Base-by-base conservation (phyloP, 2,888 invertebrate species). In the Caenorhabditis sp. region DNA sequence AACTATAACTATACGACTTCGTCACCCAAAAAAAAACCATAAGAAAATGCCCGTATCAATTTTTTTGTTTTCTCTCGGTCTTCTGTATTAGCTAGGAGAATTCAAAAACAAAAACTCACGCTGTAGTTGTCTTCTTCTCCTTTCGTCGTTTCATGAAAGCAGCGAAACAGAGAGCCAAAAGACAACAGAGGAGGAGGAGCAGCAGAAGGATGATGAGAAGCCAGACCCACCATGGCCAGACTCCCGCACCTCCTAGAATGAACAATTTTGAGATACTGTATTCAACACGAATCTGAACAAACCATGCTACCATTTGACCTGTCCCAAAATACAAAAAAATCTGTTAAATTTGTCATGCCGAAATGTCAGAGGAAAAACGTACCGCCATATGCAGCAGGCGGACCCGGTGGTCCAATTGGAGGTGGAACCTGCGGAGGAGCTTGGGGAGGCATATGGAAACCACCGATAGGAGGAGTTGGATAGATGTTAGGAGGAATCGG, bases 161-260 rank as follows among this genome's bases (percentile, higher is more conserved):
- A 7, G 85, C 85, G 26, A 87, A 73, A 74, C 87, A 88, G 54
- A 85, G 85, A 7, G 83, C 79, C 12, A 90, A 44, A n/a, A 83
- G 73, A 66, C 87, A 88, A 41, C 85, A 79, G 16, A 90, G 74
- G 0, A 90, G 83, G 7, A 90, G 85, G 12, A 90, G 85, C 3
- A 90, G 84, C 7, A 89, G 82, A n/a, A 89, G 76, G 7, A 85
- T 64, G 14, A 90, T 41, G 1, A 90, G 72, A 1, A 90, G 83
- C 89, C 90, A 90, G 28, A 88, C n/a, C 88, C 90, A 90, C 89
- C 88, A 89, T 10, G 89, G 89, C 76, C 79, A 82, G 6, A 41
- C 76, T 61, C 73, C 79, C 0, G 63, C 74, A 5, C 38, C 47
- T 38, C 69, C 85, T 82, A 41, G 59, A 84, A 49, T 14, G 5